These are phyloP conservation scores for Tychaedon coryphoeus DNA, from an alignment of 2,113 vertebrate species.

Conservation along the genomic window DNA sequence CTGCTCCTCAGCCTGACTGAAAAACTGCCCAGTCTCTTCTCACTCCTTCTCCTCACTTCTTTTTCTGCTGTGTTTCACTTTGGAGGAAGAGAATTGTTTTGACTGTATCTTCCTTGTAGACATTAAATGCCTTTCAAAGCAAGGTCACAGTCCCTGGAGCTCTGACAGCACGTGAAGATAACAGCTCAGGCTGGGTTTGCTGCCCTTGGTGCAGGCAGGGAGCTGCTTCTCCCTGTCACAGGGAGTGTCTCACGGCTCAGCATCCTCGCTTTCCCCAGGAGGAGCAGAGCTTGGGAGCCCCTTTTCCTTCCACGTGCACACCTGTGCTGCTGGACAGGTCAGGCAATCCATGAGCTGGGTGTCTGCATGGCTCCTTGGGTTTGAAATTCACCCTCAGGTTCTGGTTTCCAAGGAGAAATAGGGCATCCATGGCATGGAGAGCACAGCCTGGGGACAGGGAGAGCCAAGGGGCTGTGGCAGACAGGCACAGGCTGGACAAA, in stretches of 20 bases:
- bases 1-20: background rate
- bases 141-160: constrained; percentile 31
- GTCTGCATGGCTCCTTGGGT: rapidly evolving
- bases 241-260: background rate
- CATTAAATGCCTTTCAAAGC: constrained; percentile 44
- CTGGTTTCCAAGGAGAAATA: background rate
- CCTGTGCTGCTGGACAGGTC: rapidly evolving
- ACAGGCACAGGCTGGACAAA: background rate
- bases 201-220: background rate
- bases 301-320: background rate
- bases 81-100: constrained; percentile 19
- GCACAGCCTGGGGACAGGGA: background rate
- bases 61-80: constrained; percentile 12
- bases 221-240: background rate
- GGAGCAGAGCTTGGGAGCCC: background rate
- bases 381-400: background rate
- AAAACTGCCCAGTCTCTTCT: background rate
- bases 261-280: background rate
- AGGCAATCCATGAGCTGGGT: background rate
- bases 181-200: background rate
- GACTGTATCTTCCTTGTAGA: constrained; percentile 37
- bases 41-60: background rate
- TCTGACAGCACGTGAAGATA: background rate
- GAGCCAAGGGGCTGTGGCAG: background rate
- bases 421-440: background rate